Conservation (phyloP, 64 coral and sea anemone species). For the Actinia equina region DNA sequence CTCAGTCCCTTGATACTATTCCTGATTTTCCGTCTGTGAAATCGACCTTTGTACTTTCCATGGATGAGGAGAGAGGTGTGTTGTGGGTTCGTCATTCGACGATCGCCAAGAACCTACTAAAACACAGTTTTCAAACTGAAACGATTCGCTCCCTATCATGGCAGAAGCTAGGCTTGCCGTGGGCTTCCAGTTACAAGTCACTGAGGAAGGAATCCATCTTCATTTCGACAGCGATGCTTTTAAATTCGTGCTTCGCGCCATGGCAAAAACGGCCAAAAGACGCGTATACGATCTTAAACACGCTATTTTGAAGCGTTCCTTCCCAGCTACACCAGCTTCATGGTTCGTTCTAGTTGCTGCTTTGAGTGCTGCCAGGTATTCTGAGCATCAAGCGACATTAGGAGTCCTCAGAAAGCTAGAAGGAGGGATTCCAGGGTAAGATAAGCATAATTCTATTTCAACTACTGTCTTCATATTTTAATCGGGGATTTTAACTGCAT, state of each 20-base stretch:
- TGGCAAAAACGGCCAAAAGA: slow-evolving; percentile 71
- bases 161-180: slow-evolving; percentile 99
- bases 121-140: not conserved
- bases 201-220: slow-evolving; percentile 81
- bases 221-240: slow-evolving; percentile 85
- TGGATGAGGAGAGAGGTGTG: slow-evolving; percentile 6
- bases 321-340: slow-evolving; percentile 84
- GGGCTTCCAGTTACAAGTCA: slow-evolving; percentile 92
- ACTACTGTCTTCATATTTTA: no score
- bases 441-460: no score
- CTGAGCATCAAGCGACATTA: slow-evolving; percentile 82
- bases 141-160: slow-evolving; percentile 29
- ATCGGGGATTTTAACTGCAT: no score
- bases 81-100: not conserved
- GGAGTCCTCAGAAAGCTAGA: slow-evolving; percentile 86
- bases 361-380: slow-evolving; percentile 79
- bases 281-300: slow-evolving; percentile 55
- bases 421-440: slow-evolving; percentile 84
- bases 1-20: no score
- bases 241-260: slow-evolving; percentile 70
- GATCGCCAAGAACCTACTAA: not conserved
- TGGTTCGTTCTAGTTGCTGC: slow-evolving; percentile 92
- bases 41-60: slow-evolving; percentile 13
- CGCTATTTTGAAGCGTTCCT: slow-evolving; percentile 77
- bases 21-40: not conserved